A percentile compares a stretch with the other conserved stretches of the same genome.
These are phyloP conservation scores for Hydrozoanthus tunicans DNA, from an alignment of 64 coral and sea anemone genomes.

Conservation along the genomic window DNA sequence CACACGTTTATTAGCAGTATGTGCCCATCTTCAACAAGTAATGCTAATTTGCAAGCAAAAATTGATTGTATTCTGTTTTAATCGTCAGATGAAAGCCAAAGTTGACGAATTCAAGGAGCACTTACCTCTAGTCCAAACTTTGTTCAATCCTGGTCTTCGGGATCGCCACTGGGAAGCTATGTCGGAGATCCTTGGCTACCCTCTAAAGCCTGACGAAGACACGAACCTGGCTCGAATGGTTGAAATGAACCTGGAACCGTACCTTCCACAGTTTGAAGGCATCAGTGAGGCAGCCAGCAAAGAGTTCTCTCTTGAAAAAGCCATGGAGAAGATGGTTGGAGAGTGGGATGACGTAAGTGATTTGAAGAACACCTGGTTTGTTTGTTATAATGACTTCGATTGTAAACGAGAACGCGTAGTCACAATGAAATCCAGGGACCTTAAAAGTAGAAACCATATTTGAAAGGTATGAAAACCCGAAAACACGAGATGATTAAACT, in stretches of 20 bases:
- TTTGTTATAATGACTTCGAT: neutral
- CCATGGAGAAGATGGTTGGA: slow-evolving; percentile 98
- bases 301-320: slow-evolving; percentile 99
- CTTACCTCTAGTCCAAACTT: slow-evolving; percentile 88
- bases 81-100: slow-evolving; percentile 88
- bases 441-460: too few relatives aligned
- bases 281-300: slow-evolving; percentile 99
- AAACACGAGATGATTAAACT: too few relatives aligned
- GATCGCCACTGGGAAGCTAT: slow-evolving; percentile 96
- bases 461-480: too few relatives aligned
- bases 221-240: slow-evolving; percentile 97
- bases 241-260: slow-evolving; percentile 98
- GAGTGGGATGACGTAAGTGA: slow-evolving; percentile 92
- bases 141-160: slow-evolving; percentile 96
- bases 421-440: too few relatives aligned
- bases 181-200: slow-evolving; percentile 94
- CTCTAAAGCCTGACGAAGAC: slow-evolving; percentile 90
- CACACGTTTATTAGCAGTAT: neutral
- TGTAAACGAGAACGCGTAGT: too few relatives aligned
- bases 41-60: too few relatives aligned
- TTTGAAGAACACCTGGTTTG: neutral
- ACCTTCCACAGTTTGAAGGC: slow-evolving; percentile 90
- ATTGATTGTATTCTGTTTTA: neutral
- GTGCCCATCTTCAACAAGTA: too few relatives aligned
- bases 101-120: slow-evolving; percentile 98